A percentile compares a stretch with the other conserved stretches of the same genome.
phyloP scores from a whole-genome alignment of 2,888 invertebrate genomes.

The Noctua janthina region DNA sequence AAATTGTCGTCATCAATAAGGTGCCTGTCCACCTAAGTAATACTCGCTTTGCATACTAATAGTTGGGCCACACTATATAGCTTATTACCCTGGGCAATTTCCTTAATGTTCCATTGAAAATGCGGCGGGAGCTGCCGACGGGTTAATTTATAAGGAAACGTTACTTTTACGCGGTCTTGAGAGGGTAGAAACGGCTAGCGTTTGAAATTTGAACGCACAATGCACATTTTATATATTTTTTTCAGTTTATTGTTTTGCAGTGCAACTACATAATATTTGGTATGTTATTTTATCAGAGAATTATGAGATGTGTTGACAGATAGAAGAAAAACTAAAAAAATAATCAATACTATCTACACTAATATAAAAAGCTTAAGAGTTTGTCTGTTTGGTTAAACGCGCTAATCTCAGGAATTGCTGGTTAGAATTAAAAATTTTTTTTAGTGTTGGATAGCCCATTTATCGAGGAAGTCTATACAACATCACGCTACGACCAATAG shows the following conservation, averaged over 20 bases:
- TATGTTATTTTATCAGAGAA: too few species aligned
- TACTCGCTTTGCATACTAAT: constrained; percentile 60
- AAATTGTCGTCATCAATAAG: constrained; percentile 53
- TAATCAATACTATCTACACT: not conserved
- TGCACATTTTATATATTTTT: not conserved
- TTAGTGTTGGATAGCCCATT: too few species aligned
- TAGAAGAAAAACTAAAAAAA: not conserved
- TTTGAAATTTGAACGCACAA: constrained; percentile 1
- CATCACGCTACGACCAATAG: too few species aligned
- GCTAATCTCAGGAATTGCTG: too few species aligned
- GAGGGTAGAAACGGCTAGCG: not conserved
- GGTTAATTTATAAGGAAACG: constrained; percentile 44
- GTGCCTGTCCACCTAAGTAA: constrained; percentile 29
- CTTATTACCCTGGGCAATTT: constrained; percentile 59
- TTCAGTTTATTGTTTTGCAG: not conserved
- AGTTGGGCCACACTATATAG: constrained; percentile 43
- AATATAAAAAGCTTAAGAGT: too few species aligned
- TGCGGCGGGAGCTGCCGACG: constrained; percentile 21
- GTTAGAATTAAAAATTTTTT: too few species aligned
- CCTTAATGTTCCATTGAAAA: constrained; percentile 66
- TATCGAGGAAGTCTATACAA: too few species aligned
- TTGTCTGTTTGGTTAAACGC: too few species aligned
- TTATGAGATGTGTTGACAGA: too few species aligned
- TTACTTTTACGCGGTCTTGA: constrained; percentile 28
- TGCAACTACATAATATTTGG: too few species aligned